Evolutionary conservation across 2,113 vertebrate species (phyloP).

Genomic region (Brachypodius melanocephalos): DNA sequence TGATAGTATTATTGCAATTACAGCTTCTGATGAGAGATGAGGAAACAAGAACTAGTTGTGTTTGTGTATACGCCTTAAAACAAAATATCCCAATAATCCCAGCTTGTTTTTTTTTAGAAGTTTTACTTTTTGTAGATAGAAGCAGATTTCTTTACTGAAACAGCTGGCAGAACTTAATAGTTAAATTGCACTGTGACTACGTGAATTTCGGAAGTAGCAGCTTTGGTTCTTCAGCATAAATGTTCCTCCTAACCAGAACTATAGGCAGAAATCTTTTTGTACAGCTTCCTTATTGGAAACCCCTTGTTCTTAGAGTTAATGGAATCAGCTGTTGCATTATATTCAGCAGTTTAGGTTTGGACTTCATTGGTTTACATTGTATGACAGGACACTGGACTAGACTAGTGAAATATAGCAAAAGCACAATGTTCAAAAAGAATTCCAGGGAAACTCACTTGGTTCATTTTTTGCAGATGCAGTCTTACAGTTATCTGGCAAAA

Average conservation of each 20-base stretch:
- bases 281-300: neutral
- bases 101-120: neutral
- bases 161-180: neutral
- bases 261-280: neutral
- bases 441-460: neutral
- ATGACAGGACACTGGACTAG: neutral
- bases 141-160: neutral
- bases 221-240: neutral
- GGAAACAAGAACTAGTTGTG: neutral
- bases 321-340: neutral
- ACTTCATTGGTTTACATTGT: neutral
- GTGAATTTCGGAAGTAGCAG: neutral
- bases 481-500: neutral
- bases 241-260: neutral
- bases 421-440: neutral
- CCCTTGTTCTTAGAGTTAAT: neutral
- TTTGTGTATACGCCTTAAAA: neutral
- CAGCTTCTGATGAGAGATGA: neutral
- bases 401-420: neutral
- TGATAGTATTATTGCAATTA: neutral
- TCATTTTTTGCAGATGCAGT: neutral
- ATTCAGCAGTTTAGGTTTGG: neutral
- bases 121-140: neutral
- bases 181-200: neutral
- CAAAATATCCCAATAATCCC: neutral